Evolutionary conservation across 2,888 invertebrate species (phyloP), one percentile per base, ranked within the genome.

Genomic region (Hirtodrosophila alboralis): DNA sequence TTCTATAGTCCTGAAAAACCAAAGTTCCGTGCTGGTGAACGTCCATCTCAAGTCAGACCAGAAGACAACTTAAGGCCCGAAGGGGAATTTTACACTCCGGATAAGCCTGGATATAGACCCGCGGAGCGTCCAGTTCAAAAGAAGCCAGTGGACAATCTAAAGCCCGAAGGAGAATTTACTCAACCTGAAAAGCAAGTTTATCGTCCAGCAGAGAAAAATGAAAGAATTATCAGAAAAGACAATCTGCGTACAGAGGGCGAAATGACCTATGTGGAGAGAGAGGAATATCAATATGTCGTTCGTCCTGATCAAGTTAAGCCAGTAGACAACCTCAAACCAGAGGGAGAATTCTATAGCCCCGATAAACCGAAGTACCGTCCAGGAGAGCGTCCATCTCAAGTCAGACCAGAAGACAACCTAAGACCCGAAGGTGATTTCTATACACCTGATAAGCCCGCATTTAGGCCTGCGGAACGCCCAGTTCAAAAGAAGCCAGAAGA

Each of bases 241-340:
- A 92, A 92, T 81, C 73, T 91, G 9, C 88, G 80, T 10, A 92
- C 92, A 0, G 93, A 93, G 87, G 94, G 93, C 1, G 92, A 93
- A 1, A 93, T 93, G 91, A 44, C 90, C 79, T 1, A 88, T 63
- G 87, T 91, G 49, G 87, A 90, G 70, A 59, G 86, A 68, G 54
- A 90, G 90, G 43, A 91, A 9, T 69, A 68, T 28, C 58, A 68
- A 14, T 58, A 58, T 27, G 63, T 69, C 0, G 44, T 63, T 9
- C 68, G 91, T 8, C 89, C 88, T 49, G 85, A 89, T 1, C 91
- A 91, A 51, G 90, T 91, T 0, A 91, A 88, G 51, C 93, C 92
- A 0, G 58, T 67, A 51, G 92, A 92, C 31, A 93, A 93, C 67
- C 75, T 93, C 0, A 90, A 87, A 48, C 7, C 23, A 1, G 23